Conservation (phyloP, 2,888 invertebrate genomes). For the Frankliniella intonsa region DNA sequence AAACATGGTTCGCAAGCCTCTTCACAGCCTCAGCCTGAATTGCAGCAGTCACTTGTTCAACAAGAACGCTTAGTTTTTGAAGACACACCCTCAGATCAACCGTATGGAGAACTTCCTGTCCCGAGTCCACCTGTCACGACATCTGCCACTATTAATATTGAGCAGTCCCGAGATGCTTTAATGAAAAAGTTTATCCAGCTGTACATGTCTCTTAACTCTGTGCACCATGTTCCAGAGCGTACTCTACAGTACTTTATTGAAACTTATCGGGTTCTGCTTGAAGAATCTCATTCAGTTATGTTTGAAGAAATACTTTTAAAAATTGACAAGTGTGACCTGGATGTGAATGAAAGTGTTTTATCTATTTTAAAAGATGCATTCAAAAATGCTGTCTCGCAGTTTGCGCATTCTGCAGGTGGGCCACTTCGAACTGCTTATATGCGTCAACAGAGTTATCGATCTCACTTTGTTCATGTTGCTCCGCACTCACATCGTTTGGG, state of each 20-base stretch:
- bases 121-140: no score
- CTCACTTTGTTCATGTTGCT: neutral
- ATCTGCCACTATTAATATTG: no score
- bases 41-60: no score
- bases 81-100: no score
- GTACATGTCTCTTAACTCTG: neutral
- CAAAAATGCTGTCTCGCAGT: neutral
- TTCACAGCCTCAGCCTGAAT: no score
- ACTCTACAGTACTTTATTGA: neutral
- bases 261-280: neutral
- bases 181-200: neutral
- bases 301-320: neutral
- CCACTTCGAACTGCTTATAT: neutral
- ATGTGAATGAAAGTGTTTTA: neutral
- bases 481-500: neutral
- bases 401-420: neutral
- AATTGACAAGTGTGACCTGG: neutral
- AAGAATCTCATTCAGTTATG: neutral
- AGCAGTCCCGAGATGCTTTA: no score
- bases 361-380: neutral
- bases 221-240: neutral
- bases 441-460: neutral
- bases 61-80: no score
- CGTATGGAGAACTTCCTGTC: no score
- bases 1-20: no score